Conservation (phyloP, 2,888 invertebrate genomes). For the Automeris io region DNA sequence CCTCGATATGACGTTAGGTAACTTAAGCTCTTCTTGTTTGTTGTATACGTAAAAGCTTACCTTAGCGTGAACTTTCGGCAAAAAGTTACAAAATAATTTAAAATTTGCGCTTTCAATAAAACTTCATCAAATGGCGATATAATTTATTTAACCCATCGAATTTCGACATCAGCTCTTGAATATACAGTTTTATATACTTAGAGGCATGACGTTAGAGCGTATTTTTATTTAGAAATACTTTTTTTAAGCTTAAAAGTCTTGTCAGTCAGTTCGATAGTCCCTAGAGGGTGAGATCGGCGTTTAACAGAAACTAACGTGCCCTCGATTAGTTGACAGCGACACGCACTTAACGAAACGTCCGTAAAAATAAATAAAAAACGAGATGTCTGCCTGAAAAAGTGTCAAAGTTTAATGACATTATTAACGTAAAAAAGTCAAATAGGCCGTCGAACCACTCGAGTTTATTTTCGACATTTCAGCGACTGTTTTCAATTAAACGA, state of each 20-base stretch:
- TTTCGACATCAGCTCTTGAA: too few relatives aligned
- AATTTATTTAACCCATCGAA: too few relatives aligned
- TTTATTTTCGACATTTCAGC: slow-evolving; percentile 24
- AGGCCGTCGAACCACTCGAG: slow-evolving; percentile 24
- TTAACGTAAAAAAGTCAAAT: slow-evolving; percentile 38
- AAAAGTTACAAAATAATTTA: too few relatives aligned
- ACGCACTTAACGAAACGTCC: slow-evolving; percentile 11
- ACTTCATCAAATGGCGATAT: too few relatives aligned
- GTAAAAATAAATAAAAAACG: slow-evolving; percentile 34
- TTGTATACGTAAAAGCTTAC: too few relatives aligned
- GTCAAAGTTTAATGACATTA: slow-evolving; percentile 59
- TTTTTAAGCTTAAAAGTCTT: slow-evolving; percentile 7
- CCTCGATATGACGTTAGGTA: too few relatives aligned
- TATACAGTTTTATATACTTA: too few relatives aligned
- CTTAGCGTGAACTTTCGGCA: too few relatives aligned
- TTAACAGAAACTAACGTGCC: not conserved
- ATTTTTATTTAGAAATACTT: too few relatives aligned
- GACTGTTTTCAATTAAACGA: slow-evolving; percentile 62
- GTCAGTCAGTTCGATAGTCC: slow-evolving; percentile 7
- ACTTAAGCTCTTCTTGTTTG: too few relatives aligned
- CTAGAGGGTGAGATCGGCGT: slow-evolving; percentile 3
- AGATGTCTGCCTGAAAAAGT: slow-evolving; percentile 50
- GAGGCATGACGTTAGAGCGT: too few relatives aligned
- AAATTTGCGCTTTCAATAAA: too few relatives aligned
- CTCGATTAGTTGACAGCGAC: not conserved